phyloP scores from a whole-genome alignment of 2,888 invertebrate species.

The Itoplectis maculator region DNA sequence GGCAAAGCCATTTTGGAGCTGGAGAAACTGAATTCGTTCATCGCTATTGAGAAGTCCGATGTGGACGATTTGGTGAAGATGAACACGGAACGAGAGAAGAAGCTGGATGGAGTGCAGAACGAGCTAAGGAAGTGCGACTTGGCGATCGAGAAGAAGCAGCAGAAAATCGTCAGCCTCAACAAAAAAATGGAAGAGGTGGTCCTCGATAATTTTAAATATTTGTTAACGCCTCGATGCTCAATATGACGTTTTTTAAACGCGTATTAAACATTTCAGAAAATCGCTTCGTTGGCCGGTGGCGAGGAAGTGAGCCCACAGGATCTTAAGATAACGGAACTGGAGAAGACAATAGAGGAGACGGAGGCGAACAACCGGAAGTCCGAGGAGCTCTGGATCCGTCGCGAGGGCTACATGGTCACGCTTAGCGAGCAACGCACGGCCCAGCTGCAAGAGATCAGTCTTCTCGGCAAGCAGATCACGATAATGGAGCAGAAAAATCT shows the following conservation, averaged over 20 bases:
- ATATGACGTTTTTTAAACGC: background rate
- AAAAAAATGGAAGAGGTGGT: conserved; percentile 85
- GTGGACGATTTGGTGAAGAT: conserved; percentile 82
- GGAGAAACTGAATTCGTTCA: conserved; percentile 84
- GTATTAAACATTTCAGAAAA: conserved; percentile 69
- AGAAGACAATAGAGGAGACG: conserved; percentile 87
- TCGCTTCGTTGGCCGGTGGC: conserved; percentile 74
- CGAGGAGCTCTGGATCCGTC: conserved; percentile 91
- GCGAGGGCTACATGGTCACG: conserved; percentile 90
- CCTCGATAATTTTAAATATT: background rate
- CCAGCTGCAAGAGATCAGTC: conserved; percentile 89
- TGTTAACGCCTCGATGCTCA: background rate
- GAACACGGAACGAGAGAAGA: conserved; percentile 83
- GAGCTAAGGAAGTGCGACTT: conserved; percentile 85
- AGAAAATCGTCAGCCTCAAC: conserved; percentile 85
- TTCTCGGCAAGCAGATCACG: conserved; percentile 89
- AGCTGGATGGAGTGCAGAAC: conserved; percentile 83
- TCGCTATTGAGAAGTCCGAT: conserved; percentile 76
- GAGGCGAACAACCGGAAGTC: conserved; percentile 88
- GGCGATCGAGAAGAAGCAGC: conserved; percentile 85
- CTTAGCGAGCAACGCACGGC: conserved; percentile 89
- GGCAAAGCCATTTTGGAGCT: conserved; percentile 87
- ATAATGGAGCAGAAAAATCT: conserved; percentile 91
- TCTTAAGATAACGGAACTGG: conserved; percentile 88
- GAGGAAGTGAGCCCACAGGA: conserved; percentile 86